Conservation (phyloP, 2,888 invertebrate genomes). For the Incurvaria masculella region DNA sequence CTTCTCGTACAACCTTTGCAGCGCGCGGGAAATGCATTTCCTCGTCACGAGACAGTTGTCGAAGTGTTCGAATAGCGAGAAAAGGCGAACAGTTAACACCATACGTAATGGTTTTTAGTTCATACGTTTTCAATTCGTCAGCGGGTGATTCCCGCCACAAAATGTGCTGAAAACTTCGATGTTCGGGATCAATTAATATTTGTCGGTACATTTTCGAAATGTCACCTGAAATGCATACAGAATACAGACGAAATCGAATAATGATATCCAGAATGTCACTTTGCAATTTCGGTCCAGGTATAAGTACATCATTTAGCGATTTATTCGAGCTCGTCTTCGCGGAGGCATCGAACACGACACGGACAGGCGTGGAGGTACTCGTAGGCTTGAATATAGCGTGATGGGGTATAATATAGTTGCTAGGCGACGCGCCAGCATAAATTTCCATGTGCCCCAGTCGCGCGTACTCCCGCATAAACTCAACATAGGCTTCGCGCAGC, state of each 20-base stretch:
- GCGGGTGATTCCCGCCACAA: background rate
- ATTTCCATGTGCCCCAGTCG: conserved; percentile 8
- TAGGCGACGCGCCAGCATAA: background rate
- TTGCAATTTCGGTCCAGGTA: conserved; percentile 5
- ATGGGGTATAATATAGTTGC: conserved; percentile 4
- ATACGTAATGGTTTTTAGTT: background rate
- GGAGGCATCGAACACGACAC: conserved; percentile 10
- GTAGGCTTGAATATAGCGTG: conserved; percentile 6
- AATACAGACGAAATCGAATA: conserved; percentile 3
- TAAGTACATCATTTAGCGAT: conserved; percentile 6
- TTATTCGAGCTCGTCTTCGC: background rate
- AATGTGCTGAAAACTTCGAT: background rate
- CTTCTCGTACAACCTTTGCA: too few relatives aligned
- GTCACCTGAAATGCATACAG: background rate
- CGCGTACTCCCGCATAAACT: conserved; percentile 9
- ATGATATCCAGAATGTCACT: conserved; percentile 4
- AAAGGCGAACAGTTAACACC: background rate
- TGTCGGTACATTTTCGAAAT: background rate
- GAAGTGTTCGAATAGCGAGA: background rate
- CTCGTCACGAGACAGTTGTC: background rate
- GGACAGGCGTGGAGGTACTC: conserved; percentile 3
- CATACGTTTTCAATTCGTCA: background rate
- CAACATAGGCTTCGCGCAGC: background rate
- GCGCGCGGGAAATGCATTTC: too few relatives aligned
- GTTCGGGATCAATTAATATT: background rate